Conservation (phyloP, 2,888 invertebrate genomes). For the Alloscopus bannaensis region DNA sequence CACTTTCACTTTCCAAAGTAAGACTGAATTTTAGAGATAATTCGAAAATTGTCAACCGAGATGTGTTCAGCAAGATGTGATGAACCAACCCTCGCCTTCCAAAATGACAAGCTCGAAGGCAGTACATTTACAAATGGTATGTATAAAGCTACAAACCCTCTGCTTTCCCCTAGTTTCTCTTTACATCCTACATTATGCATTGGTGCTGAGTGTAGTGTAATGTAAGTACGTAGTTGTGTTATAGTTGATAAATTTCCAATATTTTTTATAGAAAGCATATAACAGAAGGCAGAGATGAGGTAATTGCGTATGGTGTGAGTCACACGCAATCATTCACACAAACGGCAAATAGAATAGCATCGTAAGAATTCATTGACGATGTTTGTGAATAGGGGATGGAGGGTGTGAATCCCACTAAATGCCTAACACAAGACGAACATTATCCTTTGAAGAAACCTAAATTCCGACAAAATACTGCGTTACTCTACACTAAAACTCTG, state of each 20-base stretch:
- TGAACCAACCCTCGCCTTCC: slow-evolving; percentile 10
- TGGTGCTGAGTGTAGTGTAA: background rate
- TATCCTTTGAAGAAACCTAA: slow-evolving; percentile 28
- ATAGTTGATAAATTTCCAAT: slow-evolving; percentile 11
- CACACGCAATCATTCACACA: slow-evolving; percentile 23
- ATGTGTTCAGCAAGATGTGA: slow-evolving; percentile 33
- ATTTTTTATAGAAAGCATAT: background rate
- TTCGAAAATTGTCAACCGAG: slow-evolving; percentile 53
- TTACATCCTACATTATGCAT: background rate
- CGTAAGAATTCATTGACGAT: slow-evolving; percentile 19
- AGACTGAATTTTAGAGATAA: slow-evolving; percentile 63
- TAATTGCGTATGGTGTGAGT: slow-evolving; percentile 29
- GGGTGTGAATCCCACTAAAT: slow-evolving; percentile 41
- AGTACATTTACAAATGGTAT: no score
- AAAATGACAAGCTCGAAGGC: no score
- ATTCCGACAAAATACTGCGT: slow-evolving; percentile 50
- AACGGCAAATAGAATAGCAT: background rate
- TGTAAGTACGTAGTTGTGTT: background rate
- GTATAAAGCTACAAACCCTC: background rate
- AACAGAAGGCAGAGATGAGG: background rate
- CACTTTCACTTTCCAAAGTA: background rate
- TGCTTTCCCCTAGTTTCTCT: slow-evolving; percentile 20
- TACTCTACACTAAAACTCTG: no score
- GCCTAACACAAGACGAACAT: slow-evolving; percentile 5
- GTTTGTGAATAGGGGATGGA: slow-evolving; percentile 32